Base-by-base conservation (phyloP, 53 echinoderm and acorn worm genomes). In the Holothuria scabra region DNA sequence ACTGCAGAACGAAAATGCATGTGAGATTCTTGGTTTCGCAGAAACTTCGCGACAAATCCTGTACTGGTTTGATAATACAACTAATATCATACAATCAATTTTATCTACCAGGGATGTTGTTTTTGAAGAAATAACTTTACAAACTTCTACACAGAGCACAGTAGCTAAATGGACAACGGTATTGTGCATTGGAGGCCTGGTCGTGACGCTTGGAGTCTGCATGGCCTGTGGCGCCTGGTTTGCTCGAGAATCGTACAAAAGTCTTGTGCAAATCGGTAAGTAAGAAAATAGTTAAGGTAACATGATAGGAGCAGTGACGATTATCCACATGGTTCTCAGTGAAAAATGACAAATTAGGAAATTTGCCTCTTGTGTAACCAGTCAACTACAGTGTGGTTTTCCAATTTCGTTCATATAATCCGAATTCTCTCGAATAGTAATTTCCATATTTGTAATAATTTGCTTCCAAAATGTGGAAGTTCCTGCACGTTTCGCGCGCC, bases 1-100 rank as follows among this genome's bases (percentile, higher is more conserved):
- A 2, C 13, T 35, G 6, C 57, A 60, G 16, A 88, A 88, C 44
- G 58, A 35, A 28, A 71, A 88, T 35, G 67, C 67, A n/a, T 88
- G 88, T 49, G 60, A 32, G 12, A 64, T 44, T 28, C 58, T 65
- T 56, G 84, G 84, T n/a, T 41, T 9, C 44, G 79, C 56, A 19
- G 67, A 33, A 34, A 56, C 59, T 6, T 33, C 84, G 2, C 58
- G 21, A 37, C 37, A 56, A 34, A 79, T 76, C 24, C 65, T 76
- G 21, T 48, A 66, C 46, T 93, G 93, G 93, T 93, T 91, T 66
- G 19, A 60, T 14, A 93, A 93, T 66, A 83, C 86, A 76, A 91
- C 93, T 5, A 59, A 56, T 9, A 56, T 83, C 26, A 83, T 93
- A 14, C 35, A 91, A 20, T 58, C 28, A 1, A 56, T 76, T 13